These are phyloP conservation scores for Egretta garzetta DNA, from an alignment of 2,113 vertebrate species.

Conservation along the genomic window DNA sequence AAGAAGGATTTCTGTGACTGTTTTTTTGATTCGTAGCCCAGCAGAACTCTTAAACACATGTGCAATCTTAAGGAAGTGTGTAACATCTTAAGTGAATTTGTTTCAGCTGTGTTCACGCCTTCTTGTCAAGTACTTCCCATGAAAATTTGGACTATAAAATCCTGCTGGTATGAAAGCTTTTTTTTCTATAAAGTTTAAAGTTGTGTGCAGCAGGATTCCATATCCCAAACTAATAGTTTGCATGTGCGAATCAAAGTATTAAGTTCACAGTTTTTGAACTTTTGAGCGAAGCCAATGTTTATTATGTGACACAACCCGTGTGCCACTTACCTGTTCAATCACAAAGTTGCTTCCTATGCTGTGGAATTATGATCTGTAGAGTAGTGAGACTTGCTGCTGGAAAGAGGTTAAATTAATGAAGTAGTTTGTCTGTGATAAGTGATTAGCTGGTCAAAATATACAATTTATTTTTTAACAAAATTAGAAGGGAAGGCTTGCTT, in stretches of 20 bases:
- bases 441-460: background rate
- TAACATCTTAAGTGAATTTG: conserved; percentile 23
- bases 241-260: background rate
- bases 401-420: background rate
- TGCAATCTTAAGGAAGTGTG: background rate
- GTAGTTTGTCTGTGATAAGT: background rate
- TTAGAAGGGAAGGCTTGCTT: background rate
- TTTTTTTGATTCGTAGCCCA: background rate
- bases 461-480: background rate
- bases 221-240: background rate
- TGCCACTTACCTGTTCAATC: background rate
- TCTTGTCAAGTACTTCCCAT: conserved; percentile 11
- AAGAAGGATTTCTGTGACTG: background rate
- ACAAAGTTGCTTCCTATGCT: background rate
- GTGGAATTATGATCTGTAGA: background rate
- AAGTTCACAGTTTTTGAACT: background rate
- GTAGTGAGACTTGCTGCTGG: background rate
- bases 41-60: background rate
- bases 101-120: conserved; percentile 52
- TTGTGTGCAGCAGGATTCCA: background rate
- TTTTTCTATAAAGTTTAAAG: background rate
- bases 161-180: background rate
- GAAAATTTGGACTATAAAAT: conserved; percentile 16
- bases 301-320: background rate
- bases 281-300: background rate